These are phyloP conservation scores for Meda fulgida DNA, from an alignment of 2,797 vertebrate genomes.

Conservation along the genomic window DNA sequence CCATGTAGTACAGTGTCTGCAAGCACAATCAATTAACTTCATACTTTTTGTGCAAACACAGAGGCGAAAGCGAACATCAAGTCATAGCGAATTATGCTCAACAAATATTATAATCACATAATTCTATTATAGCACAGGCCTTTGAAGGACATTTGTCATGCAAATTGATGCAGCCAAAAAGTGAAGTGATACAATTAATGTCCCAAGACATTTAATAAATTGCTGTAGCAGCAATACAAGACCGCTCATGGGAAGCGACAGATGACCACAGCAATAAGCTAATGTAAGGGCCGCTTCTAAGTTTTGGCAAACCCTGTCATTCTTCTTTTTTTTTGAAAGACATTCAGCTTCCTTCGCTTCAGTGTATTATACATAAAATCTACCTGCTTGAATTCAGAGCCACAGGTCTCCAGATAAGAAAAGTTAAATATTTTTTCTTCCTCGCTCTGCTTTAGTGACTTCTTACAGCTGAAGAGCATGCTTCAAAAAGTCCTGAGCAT, in stretches of 20 bases:
- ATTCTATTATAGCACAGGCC: conserved; percentile 31
- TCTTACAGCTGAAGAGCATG: neutral
- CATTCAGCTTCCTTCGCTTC: conserved; percentile 24
- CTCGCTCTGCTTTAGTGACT: neutral
- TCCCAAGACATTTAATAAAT: conserved; percentile 53
- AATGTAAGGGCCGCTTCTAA: conserved; percentile 32
- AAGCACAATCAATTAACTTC: conserved; percentile 23
- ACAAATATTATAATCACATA: conserved; percentile 49
- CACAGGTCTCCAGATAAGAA: conserved; percentile 16
- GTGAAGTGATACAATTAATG: conserved; percentile 47
- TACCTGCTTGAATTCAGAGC: conserved; percentile 10
- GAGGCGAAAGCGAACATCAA: conserved; percentile 32
- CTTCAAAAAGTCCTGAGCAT: neutral
- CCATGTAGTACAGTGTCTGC: neutral
- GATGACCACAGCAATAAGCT: conserved; percentile 56
- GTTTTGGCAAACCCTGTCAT: conserved; percentile 47
- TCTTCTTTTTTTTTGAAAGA: conserved; percentile 27
- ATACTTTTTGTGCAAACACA: conserved; percentile 34
- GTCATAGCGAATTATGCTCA: conserved; percentile 39
- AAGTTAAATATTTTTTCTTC: neutral
- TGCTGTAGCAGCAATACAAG: conserved; percentile 37
- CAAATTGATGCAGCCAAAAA: conserved; percentile 49
- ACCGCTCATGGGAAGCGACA: conserved; percentile 50
- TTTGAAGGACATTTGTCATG: conserved; percentile 32
- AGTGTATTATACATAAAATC: conserved; percentile 31